A percentile compares a stretch with the other conserved stretches of the same genome.
Conservation (phyloP, 2,888 invertebrate species). For the Isotomurus palustris region DNA sequence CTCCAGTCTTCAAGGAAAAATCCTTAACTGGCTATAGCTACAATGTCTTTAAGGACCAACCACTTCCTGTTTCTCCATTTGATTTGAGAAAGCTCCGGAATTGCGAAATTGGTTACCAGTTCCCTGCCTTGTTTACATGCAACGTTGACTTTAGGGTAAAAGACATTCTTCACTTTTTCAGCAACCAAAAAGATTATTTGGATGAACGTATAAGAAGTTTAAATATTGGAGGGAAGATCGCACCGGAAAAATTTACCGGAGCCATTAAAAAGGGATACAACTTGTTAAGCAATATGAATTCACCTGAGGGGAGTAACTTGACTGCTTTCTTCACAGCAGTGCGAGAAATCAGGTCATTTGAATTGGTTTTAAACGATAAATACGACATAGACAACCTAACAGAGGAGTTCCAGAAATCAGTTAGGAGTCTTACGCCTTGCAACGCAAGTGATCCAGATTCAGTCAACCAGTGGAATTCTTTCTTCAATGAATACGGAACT, state of each 20-base stretch:
- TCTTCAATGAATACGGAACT: conserved; percentile 21
- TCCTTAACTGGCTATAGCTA: conserved; percentile 18
- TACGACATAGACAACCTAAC: conserved; percentile 17
- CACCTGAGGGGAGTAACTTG: background rate
- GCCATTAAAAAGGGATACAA: conserved; percentile 9
- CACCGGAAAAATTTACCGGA: background rate
- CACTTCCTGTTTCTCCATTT: conserved; percentile 10
- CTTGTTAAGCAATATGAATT: background rate
- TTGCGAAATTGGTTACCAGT: conserved; percentile 28
- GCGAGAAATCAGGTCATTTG: conserved; percentile 17
- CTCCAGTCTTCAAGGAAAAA: conserved; percentile 15
- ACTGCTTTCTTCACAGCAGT: conserved; percentile 18
- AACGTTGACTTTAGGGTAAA: background rate
- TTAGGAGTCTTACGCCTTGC: background rate
- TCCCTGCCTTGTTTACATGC: conserved; percentile 15
- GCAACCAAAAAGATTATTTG: conserved; percentile 7
- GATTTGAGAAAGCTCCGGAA: conserved; percentile 5
- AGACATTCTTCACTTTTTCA: conserved; percentile 5
- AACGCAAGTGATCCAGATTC: conserved; percentile 11
- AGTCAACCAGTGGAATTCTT: conserved; percentile 11
- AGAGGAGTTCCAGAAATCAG: background rate
- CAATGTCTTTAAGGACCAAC: conserved; percentile 22
- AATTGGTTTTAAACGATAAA: conserved; percentile 21
- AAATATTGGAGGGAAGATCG: conserved; percentile 14
- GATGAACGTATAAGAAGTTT: conserved; percentile 1